Conservation (phyloP, 2,113 vertebrate genomes). For the Aptenodytes patagonicus region DNA sequence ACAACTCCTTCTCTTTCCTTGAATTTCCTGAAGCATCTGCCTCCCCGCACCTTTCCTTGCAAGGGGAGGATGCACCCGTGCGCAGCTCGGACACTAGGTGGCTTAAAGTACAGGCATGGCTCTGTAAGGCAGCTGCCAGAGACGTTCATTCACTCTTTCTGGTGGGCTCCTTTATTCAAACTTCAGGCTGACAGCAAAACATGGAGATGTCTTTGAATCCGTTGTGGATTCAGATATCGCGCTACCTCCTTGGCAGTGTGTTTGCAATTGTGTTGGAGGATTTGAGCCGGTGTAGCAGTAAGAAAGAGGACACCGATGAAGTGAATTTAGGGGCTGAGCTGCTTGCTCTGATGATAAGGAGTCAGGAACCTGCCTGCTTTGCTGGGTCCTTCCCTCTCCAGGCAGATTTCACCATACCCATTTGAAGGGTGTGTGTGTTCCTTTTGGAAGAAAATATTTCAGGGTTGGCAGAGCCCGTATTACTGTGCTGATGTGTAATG, state of each 20-base stretch:
- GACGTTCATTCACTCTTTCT: not conserved
- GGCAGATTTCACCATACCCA: not conserved
- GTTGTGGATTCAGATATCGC: not conserved
- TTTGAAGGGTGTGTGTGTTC: not conserved
- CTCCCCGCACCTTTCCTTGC: not conserved
- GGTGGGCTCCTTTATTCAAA: constrained; percentile 43
- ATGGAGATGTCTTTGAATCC: not conserved
- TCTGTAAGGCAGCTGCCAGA: not conserved
- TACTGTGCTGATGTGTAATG: not conserved
- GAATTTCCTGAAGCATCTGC: not conserved
- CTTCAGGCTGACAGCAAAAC: constrained; percentile 15
- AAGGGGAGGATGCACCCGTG: not conserved
- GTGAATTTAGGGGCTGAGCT: not conserved
- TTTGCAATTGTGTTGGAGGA: not conserved
- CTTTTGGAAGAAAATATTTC: not conserved
- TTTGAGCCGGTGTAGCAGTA: not conserved
- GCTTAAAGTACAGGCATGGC: constrained; percentile 55
- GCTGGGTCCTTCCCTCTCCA: not conserved
- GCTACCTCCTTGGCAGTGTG: not conserved
- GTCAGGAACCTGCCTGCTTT: not conserved
- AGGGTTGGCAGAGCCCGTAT: not conserved
- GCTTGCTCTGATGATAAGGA: not conserved
- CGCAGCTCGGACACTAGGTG: constrained; percentile 74
- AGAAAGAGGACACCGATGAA: not conserved
- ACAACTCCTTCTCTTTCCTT: not conserved